Evolutionary conservation across 2,888 invertebrate genomes (phyloP), one percentile per base, ranked within the genome.

Genomic region (Thereva unica): DNA sequence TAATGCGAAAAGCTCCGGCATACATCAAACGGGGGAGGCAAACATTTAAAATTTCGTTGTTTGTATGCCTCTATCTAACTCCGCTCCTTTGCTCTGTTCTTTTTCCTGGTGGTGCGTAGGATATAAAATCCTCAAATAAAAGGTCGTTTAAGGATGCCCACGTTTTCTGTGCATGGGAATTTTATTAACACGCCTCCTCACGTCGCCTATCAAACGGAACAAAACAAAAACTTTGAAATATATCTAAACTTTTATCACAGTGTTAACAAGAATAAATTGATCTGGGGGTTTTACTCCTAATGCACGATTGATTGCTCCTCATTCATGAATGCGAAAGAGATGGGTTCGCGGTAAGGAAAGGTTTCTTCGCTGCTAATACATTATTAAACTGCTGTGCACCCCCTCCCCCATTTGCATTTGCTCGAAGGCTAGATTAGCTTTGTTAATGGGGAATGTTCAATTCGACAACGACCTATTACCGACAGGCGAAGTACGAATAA

Each of bases 251-350:
- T 64, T 64, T 64, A 64, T 64, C 64, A 61, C 52, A 68, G 68
- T 68, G 68, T 61, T 68, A 68, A 65, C 54, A 59, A 40, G 68
- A 23, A 23, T 23, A 23, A 61, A 65, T 68, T 68, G 68, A 68
- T 68, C 64, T 68, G 42, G 35, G 57, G 65, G 54, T 65, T 68
- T 61, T 61, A 59, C 57, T 68, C 61, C 55, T 68, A 68, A 65
- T 68, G 68, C 65, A 35, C 56, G 65, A 68, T 59, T 61, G 68
- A 68, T 65, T 59, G 68, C 44, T 9, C 54, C 23, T 23, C 23
- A 23, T 23, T 23, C 23, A 23, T 23, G 23, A 23, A 23, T 23
- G 23, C 2, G 23, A 23, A 23, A 23, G 23, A 23, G 23, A 23
- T 23, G 23, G 23, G 23, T 23, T 23, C 23, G 23, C 23, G 23